Evolutionary conservation across 2,797 vertebrate species (phyloP), one percentile per base, ranked within the genome.

Genomic region (Toxotes lorentzi): DNA sequence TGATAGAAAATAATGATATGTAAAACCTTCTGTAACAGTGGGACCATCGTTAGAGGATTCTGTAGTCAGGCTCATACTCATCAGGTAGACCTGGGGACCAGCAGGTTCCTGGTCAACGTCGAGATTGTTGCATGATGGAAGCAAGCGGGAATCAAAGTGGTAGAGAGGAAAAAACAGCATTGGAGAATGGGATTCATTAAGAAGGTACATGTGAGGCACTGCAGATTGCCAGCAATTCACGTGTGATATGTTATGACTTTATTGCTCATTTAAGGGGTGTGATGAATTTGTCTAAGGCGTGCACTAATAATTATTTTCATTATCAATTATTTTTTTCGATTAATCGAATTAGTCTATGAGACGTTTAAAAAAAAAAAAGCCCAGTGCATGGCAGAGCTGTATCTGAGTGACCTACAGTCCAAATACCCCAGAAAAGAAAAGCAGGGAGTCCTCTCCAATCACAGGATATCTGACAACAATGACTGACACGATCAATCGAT

Each of bases 31-130:
- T 82, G 94, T 94, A 85, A 92, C 92, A 83, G 93, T 78, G 79
- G 94, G 88, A 56, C 80, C 93, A 89, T 96, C 94, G 51, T 85
- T 93, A 87, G 93, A 61, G 87, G 93, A 68, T 61, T 95, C 95
- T 93, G 95, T 82, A 73, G 93, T 87, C 93, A 94, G 92, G 93
- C 95, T 96, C 95, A 95, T 95, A 87, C 94, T 96, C 86, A 86
- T 91, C 92, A 79, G 86, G 90, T 87, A 76, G 90, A 92, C 88
- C 91, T 78, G 88, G 87, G 84, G 88, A 93, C 91, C 91, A 85
- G 91, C 88, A 77, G 89, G 83, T 87, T 90, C 89, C 91, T 93
- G 90, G 64, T 85, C 86, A 88, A 86, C 71, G n/a, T 9, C 83
- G 84, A 84, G 73, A 83, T 57, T 62, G 86, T 77, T 75, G 86